Percentiles rank a stretch among this genome's conserved stretches.
Evolutionary conservation across 2,888 invertebrate species (phyloP).

Genomic region (Scaptomyza cyrtandrae): DNA sequence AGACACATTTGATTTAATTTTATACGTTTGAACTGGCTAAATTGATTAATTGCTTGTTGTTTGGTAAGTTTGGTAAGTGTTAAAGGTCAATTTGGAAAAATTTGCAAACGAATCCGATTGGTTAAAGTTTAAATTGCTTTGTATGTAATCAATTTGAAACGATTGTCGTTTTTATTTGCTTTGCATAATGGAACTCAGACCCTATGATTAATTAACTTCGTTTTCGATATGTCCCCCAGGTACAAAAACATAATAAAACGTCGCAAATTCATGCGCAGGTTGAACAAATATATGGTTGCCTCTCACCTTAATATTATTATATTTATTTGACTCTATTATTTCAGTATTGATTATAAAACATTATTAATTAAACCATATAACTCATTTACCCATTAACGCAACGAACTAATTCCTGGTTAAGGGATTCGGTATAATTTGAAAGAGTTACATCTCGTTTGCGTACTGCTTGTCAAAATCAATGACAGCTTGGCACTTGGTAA

Average conservation of each 20-base stretch:
- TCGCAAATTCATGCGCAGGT: too few species aligned
- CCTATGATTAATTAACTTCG: not conserved
- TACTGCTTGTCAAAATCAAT: slow-evolving; percentile 6
- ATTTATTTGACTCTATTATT: too few species aligned
- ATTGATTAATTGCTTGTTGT: slow-evolving; percentile 59
- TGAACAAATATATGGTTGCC: too few species aligned
- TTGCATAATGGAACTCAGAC: not conserved
- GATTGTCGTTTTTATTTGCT: slow-evolving; percentile 19
- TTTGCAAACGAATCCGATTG: slow-evolving; percentile 5
- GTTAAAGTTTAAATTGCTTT: slow-evolving; percentile 28
- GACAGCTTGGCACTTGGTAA: slow-evolving; percentile 33
- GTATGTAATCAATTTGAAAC: slow-evolving; percentile 41
- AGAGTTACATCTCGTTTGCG: not conserved
- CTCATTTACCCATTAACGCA: not conserved
- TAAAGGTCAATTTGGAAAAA: slow-evolving; percentile 44
- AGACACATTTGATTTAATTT: not conserved
- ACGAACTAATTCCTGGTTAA: not conserved
- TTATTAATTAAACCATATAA: too few species aligned
- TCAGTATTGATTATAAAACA: too few species aligned
- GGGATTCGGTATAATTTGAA: slow-evolving; percentile 10
- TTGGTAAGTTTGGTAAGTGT: slow-evolving; percentile 27
- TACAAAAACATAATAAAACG: too few species aligned
- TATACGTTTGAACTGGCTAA: slow-evolving; percentile 23
- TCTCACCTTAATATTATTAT: too few species aligned
- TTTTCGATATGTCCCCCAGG: too few species aligned